A percentile compares a stretch with the other conserved stretches of the same genome.
These are phyloP conservation scores for Drosophila ambigua DNA, from an alignment of 1,140 invertebrate genomes.

Conservation along the genomic window DNA sequence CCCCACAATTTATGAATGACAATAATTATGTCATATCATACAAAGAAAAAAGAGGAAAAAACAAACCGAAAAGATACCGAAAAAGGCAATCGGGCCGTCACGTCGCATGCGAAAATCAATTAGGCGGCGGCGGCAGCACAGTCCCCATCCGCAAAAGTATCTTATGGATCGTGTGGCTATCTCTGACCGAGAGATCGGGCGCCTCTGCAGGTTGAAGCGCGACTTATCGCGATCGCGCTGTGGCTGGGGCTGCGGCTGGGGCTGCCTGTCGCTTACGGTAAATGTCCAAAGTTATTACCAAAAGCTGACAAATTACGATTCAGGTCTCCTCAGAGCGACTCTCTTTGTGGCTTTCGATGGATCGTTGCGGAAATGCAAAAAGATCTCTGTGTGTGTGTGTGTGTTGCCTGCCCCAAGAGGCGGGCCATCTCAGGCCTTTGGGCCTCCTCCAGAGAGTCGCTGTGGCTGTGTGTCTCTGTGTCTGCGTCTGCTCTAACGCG, in stretches of 20 bases:
- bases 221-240: slow-evolving; percentile 63
- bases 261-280: slow-evolving; percentile 64
- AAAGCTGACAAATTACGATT: slow-evolving; percentile 78
- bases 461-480: neutral
- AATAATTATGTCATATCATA: slow-evolving; percentile 69
- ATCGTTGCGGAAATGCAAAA: slow-evolving; percentile 66
- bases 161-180: slow-evolving; percentile 59
- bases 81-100: slow-evolving; percentile 37
- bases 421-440: slow-evolving; percentile 15
- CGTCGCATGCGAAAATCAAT: slow-evolving; percentile 75
- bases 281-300: slow-evolving; percentile 80
- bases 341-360: slow-evolving; percentile 16
- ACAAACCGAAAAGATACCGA: slow-evolving; percentile 22
- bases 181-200: slow-evolving; percentile 45
- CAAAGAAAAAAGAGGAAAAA: slow-evolving; percentile 12
- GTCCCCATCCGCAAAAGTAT: slow-evolving; percentile 48
- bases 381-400: slow-evolving; percentile 29
- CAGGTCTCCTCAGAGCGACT: slow-evolving; percentile 39
- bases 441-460: neutral
- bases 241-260: slow-evolving; percentile 1
- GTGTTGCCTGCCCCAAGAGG: slow-evolving; percentile 18
- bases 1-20: slow-evolving; percentile 67
- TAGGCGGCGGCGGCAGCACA: slow-evolving; percentile 38
- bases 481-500: slow-evolving; percentile 45
- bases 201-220: slow-evolving; percentile 59